Conservation (phyloP, 2,888 invertebrate genomes). For the Synergus laeviventris region DNA sequence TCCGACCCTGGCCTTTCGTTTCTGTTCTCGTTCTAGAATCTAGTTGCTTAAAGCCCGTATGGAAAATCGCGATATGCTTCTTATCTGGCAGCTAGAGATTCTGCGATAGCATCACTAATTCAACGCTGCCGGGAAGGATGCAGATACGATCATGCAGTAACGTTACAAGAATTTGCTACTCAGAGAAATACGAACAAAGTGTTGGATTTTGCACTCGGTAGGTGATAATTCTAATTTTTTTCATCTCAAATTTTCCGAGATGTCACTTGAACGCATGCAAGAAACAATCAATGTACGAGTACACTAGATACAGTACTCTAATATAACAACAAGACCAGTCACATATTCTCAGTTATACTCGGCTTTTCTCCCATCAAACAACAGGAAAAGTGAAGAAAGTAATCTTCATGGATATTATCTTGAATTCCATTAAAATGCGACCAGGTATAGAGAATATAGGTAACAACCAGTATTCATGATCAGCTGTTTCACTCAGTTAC, state of each 20-base stretch:
- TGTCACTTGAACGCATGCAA: not conserved
- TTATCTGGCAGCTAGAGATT: conserved; percentile 7
- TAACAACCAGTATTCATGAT: conserved; percentile 63
- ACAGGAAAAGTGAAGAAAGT: not conserved
- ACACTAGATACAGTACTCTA: no score
- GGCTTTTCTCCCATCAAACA: not conserved
- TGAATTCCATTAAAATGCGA: conserved; percentile 28
- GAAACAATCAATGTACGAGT: not conserved
- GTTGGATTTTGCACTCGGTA: not conserved
- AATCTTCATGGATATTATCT: not conserved
- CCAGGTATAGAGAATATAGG: conserved; percentile 55
- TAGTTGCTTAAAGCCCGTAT: conserved; percentile 7
- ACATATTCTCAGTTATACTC: not conserved
- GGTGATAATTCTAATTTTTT: not conserved
- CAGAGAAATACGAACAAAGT: not conserved
- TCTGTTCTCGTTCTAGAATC: not conserved
- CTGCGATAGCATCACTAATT: not conserved
- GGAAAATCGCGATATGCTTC: not conserved
- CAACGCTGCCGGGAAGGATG: not conserved
- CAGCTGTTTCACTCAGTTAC: conserved; percentile 48
- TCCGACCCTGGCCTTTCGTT: not conserved
- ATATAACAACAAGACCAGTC: no score
- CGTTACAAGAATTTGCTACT: not conserved
- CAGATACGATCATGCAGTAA: conserved; percentile 1
- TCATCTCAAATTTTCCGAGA: not conserved